Percentiles rank a stretch among this genome's conserved stretches.
These are phyloP conservation scores for Parascotia fuliginaria DNA, from an alignment of 2,888 invertebrate species.

Conservation along the genomic window DNA sequence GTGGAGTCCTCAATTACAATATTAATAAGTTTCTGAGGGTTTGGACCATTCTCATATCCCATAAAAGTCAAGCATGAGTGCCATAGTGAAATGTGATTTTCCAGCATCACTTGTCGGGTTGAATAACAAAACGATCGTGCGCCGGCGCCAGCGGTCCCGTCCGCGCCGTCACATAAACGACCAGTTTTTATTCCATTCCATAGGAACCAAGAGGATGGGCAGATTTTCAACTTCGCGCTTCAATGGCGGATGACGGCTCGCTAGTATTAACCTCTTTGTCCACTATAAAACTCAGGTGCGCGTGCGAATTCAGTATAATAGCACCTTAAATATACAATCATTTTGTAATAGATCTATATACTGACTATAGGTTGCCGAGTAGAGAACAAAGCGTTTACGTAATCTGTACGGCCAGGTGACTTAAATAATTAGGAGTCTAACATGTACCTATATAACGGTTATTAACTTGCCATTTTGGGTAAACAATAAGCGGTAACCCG, in stretches of 20 bases:
- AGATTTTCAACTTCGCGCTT: slow-evolving; percentile 61
- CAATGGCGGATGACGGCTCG: slow-evolving; percentile 41
- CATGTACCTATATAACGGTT: slow-evolving; percentile 46
- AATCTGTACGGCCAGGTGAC: slow-evolving; percentile 29
- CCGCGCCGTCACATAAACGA: slow-evolving; percentile 59
- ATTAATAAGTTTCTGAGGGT: slow-evolving; percentile 49
- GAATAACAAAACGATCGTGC: slow-evolving; percentile 57
- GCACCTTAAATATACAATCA: slow-evolving; percentile 29
- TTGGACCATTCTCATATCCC: slow-evolving; percentile 48
- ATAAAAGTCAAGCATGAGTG: slow-evolving; percentile 70
- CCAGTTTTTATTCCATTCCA: slow-evolving; percentile 73
- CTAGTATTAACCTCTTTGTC: slow-evolving; percentile 43
- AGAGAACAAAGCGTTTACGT: slow-evolving; percentile 45
- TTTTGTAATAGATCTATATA: slow-evolving; percentile 39
- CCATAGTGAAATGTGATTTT: slow-evolving; percentile 75
- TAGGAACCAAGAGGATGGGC: slow-evolving; percentile 70
- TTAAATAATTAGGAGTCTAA: slow-evolving; percentile 29
- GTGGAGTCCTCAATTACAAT: slow-evolving; percentile 49
- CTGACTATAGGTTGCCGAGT: slow-evolving; percentile 26
- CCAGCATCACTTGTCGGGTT: slow-evolving; percentile 53
- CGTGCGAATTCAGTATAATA: slow-evolving; percentile 25
- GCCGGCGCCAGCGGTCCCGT: slow-evolving; percentile 76
- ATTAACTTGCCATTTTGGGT: slow-evolving; percentile 63
- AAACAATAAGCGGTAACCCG: slow-evolving; percentile 53
- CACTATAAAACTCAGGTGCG: slow-evolving; percentile 18